Evolutionary conservation across 2,888 invertebrate genomes (phyloP).

Genomic region (Agrotis exclamationis): DNA sequence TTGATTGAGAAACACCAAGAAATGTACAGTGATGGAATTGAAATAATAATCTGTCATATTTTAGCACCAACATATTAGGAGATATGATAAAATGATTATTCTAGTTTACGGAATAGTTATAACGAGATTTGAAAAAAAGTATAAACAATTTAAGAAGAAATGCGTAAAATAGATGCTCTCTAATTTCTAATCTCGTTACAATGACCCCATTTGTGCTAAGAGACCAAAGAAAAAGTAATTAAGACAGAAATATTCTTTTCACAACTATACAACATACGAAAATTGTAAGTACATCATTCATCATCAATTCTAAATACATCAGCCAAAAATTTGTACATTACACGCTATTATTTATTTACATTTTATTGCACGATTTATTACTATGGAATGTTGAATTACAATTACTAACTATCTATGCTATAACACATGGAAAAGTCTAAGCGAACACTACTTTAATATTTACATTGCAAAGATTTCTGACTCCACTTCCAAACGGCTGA

Average conservation of each 20-base stretch:
- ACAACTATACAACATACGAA: conserved; percentile 53
- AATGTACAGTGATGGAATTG: conserved; percentile 66
- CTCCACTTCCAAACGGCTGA: conserved; percentile 14
- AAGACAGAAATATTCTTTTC: conserved; percentile 40
- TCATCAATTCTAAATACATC: conserved; percentile 50
- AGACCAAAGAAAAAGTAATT: conserved; percentile 41
- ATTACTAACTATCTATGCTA: conserved; percentile 63
- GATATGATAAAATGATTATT: conserved; percentile 71
- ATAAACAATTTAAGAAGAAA: background rate
- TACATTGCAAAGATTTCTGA: conserved; percentile 43
- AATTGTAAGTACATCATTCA: conserved; percentile 53
- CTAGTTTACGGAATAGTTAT: conserved; percentile 30
- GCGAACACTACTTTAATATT: conserved; percentile 50
- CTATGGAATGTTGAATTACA: conserved; percentile 87
- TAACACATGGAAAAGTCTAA: conserved; percentile 60
- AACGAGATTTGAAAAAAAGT: conserved; percentile 20
- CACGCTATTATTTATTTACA: conserved; percentile 69
- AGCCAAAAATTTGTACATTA: conserved; percentile 63
- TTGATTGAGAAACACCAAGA: conserved; percentile 55
- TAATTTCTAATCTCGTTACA: conserved; percentile 28
- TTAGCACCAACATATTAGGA: conserved; percentile 87
- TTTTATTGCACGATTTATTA: conserved; percentile 80
- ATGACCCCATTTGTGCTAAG: conserved; percentile 55
- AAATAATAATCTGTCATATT: conserved; percentile 70
- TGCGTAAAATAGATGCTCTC: too few relatives aligned